Base-by-base conservation (phyloP, 2,888 invertebrate species). In the Homarus gammarus region DNA sequence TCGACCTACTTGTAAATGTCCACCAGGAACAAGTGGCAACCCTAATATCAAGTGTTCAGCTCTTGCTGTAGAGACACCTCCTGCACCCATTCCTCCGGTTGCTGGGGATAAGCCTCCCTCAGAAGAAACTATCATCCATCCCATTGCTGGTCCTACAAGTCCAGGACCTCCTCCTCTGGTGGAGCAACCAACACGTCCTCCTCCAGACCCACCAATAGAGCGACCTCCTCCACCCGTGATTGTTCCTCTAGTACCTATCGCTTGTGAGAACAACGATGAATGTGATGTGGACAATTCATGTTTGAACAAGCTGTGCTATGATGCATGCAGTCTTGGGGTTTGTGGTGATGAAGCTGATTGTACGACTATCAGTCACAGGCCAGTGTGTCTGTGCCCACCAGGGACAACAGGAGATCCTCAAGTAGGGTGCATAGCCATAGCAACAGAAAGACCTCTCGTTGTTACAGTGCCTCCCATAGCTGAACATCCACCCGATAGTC, bases 311-410 rank as follows among this genome's bases (percentile, higher is more conserved):
- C 86, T 93, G 38, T 92, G 92, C 86, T 86, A 87, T 84, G 85
- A 84, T 93, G 93, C 87, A 68, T 92, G 93, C 96, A 96, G 94
- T 97, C 97, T 90, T 97, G 98, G 92, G 94, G 94, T 82, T 96
- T 98, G 98, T 93, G 98, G 98, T 15, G 95, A 96, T 38, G 97
- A 97, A 93, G 96, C 97, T 0, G 96, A 96, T 92, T 98, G 98
- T 94, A 97, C 97, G 95, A 97, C 97, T 33, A 96, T 97, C 92
- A 96, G 96, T 93, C 98, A 98, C 94, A 84, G 91, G 27, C 93
- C 93, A 5, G 83, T 96, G 6, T 98, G 98, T 93, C 95, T 96
- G 56, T 98, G 98, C 93, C 94, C 95, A 44, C 95, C 95, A 91
- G 97, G 97, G 44, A 96, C 96, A 93, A 95, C 96, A 92, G 98